Evolutionary conservation across 2,888 invertebrate species (phyloP).

Genomic region (Temnothorax unifasciatus): DNA sequence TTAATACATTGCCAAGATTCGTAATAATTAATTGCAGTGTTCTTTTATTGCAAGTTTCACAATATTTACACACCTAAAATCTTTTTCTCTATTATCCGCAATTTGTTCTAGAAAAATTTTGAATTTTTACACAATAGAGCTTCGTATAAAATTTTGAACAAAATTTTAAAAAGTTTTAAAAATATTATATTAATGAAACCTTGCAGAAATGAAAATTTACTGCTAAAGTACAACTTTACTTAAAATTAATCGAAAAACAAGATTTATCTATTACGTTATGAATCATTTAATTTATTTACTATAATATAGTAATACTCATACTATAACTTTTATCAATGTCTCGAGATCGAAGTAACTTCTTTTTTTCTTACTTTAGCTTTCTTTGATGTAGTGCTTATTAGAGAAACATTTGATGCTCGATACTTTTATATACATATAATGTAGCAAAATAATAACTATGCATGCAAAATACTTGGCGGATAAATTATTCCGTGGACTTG

Average conservation of each 20-base stretch:
- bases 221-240: neutral
- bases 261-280: too few species aligned
- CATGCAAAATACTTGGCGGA: neutral
- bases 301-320: too few species aligned
- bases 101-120: neutral
- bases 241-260: constrained; percentile 12
- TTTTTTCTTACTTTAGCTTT: neutral
- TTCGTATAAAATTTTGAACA: neutral
- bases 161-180: constrained; percentile 6
- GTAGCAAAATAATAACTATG: neutral
- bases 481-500: constrained; percentile 6
- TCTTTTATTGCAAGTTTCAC: neutral
- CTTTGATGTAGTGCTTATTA: neutral
- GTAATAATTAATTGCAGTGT: neutral
- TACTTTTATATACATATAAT: neutral
- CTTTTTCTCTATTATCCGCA: neutral
- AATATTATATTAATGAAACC: neutral
- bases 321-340: neutral
- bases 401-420: neutral
- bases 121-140: neutral
- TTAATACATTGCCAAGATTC: neutral
- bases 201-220: neutral
- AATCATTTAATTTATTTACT: neutral
- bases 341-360: neutral
- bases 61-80: neutral